phyloP scores from a whole-genome alignment of 2,888 invertebrate genomes.

The Molanna angustata region DNA sequence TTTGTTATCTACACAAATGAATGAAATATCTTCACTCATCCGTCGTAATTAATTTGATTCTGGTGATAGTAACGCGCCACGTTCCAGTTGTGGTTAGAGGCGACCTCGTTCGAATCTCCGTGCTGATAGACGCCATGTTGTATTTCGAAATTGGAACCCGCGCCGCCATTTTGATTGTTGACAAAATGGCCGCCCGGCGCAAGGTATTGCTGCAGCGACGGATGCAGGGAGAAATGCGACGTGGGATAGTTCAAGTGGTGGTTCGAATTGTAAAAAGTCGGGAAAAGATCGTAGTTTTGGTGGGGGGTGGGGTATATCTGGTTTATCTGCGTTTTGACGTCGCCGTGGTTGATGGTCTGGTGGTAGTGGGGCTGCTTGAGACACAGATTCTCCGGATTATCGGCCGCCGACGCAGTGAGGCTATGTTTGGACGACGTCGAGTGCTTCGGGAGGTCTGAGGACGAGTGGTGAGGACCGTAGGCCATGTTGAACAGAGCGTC shows the following conservation, averaged over 20 bases:
- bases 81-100: too few relatives aligned
- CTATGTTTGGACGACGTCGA: conserved; percentile 30
- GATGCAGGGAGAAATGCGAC: conserved; percentile 14
- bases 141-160: conserved; percentile 11
- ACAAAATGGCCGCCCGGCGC: conserved; percentile 17
- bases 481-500: conserved; percentile 87
- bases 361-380: conserved; percentile 20
- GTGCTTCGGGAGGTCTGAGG: conserved; percentile 33
- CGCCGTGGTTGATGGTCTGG: background rate
- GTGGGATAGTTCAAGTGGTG: conserved; percentile 19
- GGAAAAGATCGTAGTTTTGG: conserved; percentile 29
- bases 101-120: too few relatives aligned
- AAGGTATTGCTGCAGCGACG: conserved; percentile 29
- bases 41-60: too few relatives aligned
- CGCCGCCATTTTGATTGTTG: conserved; percentile 10
- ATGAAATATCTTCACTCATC: too few relatives aligned
- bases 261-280: conserved; percentile 23
- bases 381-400: conserved; percentile 28
- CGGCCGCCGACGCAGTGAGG: conserved; percentile 1
- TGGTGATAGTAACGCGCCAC: too few relatives aligned
- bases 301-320: conserved; percentile 14
- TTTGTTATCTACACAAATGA: too few relatives aligned
- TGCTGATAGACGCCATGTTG: too few relatives aligned
- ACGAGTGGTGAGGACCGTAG: conserved; percentile 46
- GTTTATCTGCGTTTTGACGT: conserved; percentile 1